Percentiles rank a stretch among this genome's conserved stretches.
phyloP scores from a whole-genome alignment of 2,113 vertebrate species.

The Coptodon bakossiorum region DNA sequence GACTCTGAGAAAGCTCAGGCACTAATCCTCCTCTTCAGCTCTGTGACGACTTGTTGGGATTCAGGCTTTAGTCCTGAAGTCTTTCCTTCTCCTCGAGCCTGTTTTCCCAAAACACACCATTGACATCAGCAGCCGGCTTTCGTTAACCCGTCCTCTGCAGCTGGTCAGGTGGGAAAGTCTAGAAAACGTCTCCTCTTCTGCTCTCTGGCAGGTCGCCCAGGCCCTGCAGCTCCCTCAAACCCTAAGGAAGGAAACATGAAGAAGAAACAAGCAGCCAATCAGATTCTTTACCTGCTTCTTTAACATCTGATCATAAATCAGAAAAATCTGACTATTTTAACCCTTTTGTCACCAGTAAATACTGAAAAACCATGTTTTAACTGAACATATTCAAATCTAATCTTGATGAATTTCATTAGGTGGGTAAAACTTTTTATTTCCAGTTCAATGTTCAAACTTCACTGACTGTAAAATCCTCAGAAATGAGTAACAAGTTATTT shows the following conservation, averaged over 20 bases:
- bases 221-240: slow-evolving; percentile 82
- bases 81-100: not conserved
- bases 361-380: not conserved
- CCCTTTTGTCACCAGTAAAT: not conserved
- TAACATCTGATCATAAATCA: not conserved
- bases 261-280: not conserved
- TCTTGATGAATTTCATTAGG: accelerated
- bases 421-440: not conserved
- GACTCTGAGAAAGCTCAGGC: not conserved
- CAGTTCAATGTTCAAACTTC: not conserved
- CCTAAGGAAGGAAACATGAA: slow-evolving; percentile 54
- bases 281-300: not conserved
- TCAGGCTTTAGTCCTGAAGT: not conserved
- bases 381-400: not conserved
- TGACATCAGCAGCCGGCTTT: not conserved
- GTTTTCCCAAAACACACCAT: not conserved
- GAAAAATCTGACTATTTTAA: not conserved
- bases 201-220: slow-evolving; percentile 63
- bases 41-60: not conserved
- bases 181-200: slow-evolving; percentile 47
- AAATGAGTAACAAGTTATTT: not conserved
- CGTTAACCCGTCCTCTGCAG: not conserved
- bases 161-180: not conserved
- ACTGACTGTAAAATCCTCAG: not conserved
- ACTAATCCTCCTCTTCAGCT: not conserved